Conservation (phyloP, 37 sponge, comb jelly and placozoan species). For the Mnemiopsis leidyi region DNA sequence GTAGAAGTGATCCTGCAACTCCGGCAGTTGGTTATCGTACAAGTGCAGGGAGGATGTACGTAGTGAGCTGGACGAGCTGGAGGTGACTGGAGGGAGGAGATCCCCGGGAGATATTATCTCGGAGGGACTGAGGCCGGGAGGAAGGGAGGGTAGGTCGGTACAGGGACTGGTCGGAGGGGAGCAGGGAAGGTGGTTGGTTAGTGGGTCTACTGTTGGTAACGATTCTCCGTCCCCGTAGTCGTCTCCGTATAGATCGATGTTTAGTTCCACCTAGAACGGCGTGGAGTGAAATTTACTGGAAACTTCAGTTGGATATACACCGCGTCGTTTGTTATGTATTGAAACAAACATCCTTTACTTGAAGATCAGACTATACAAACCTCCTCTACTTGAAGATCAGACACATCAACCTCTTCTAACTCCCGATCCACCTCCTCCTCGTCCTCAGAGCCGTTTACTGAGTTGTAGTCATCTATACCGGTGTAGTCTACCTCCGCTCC, state of each 20-base stretch:
- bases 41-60: not conserved
- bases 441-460: not conserved
- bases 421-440: not conserved
- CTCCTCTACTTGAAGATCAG: slow-evolving; percentile 57
- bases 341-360: too few species aligned
- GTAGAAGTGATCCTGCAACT: not conserved
- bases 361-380: too few species aligned
- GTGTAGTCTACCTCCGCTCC: not conserved
- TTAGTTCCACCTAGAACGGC: slow-evolving; percentile 18
- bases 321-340: too few species aligned
- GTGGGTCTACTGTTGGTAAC: not conserved
- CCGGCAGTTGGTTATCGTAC: not conserved
- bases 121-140: slow-evolving; percentile 24
- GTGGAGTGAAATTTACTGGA: too few species aligned
- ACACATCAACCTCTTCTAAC: slow-evolving; percentile 41
- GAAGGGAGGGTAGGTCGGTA: not conserved
- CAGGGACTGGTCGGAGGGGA: too few species aligned
- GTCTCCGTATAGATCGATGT: slow-evolving; percentile 52
- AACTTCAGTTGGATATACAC: too few species aligned
- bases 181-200: not conserved
- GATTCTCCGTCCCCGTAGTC: not conserved
- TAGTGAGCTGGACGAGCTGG: not conserved
- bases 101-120: not conserved
- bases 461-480: slow-evolving; percentile 15
- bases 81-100: not conserved